A percentile compares a stretch with the other conserved stretches of the same genome.
Evolutionary conservation across 2,797 vertebrate genomes (phyloP).

Genomic region (Cirrhinus molitorella): DNA sequence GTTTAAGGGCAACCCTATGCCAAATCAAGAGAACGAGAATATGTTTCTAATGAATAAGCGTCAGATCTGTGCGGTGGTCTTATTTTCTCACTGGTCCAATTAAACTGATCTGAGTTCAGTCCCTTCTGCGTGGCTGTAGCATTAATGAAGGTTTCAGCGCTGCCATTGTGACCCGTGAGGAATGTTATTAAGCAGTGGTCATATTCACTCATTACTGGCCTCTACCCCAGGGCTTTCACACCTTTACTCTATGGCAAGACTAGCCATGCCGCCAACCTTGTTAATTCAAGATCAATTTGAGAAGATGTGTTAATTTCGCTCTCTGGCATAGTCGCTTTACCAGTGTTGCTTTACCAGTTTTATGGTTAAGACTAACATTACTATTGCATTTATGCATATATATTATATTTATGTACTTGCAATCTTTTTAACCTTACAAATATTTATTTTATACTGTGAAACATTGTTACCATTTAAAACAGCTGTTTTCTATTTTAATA

Average conservation of each 20-base stretch:
- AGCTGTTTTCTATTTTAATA: background rate
- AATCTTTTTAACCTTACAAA: background rate
- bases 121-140: constrained; percentile 57
- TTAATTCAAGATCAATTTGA: constrained; percentile 62
- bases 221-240: constrained; percentile 73
- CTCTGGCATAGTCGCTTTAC: constrained; percentile 32
- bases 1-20: constrained; percentile 54
- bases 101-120: constrained; percentile 62
- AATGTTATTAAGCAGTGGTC: constrained; percentile 62
- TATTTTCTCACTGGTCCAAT: constrained; percentile 62
- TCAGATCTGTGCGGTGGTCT: constrained; percentile 55
- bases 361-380: constrained; percentile 27
- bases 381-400: background rate
- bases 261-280: constrained; percentile 59
- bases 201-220: constrained; percentile 69
- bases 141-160: constrained; percentile 60
- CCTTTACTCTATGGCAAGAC: constrained; percentile 67
- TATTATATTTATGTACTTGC: no score
- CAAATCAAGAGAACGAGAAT: constrained; percentile 56
- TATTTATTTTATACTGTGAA: background rate
- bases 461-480: background rate
- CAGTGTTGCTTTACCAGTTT: constrained; percentile 8
- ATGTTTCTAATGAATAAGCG: constrained; percentile 52
- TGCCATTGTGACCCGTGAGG: constrained; percentile 59
- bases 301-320: constrained; percentile 58